Evolutionary conservation across 2,797 vertebrate species (phyloP), one percentile per base, ranked within the genome.

Genomic region (Sebastes iracundus): DNA sequence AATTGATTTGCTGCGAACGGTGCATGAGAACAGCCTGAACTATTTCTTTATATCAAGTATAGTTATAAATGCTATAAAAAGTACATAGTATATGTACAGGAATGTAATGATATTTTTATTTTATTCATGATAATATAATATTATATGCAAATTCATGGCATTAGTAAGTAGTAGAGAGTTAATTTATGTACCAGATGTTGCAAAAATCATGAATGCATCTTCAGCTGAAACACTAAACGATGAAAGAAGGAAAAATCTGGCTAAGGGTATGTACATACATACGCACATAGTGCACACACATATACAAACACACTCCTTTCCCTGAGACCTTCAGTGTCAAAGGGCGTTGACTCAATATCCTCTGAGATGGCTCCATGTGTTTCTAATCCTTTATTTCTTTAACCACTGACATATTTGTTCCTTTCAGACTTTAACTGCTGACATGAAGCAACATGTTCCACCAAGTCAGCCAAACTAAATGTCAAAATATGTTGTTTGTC

Each of bases 241-340:
- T 22, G 23, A 83, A 84, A 85, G 25, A 62, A 20, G 30, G 27
- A 56, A 66, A 81, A 81, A 84, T 64, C 3, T 13, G 5, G 8
- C 4, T 56, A 32, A 53, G 71, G 28, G 20, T 18, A 72, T 7
- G 1, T 4, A 49, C 46, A 49, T 49, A 38, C 12, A n/a, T 52
- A 9, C 30, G 18, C 66, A 38, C 35, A 46, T 25, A 38, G 42
- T 38, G 25, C 5, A 18, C 20, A 42, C 16, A 62, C 10, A 5
- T 10, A 61, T 2, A 55, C 55, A 72, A 32, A 72, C 61, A 46
- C 14, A 12, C 30, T 49, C 82, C 55, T 42, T 42, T 30, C 55
- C 28, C 30, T 49, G 27, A 58, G 64, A 74, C 56, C 68, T 75
- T 69, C 10, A 10, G 49, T 58, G 65, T 86, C 75, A 84, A 61